Base-by-base conservation (phyloP, 2,888 invertebrate genomes). In the Laothoe populi region DNA sequence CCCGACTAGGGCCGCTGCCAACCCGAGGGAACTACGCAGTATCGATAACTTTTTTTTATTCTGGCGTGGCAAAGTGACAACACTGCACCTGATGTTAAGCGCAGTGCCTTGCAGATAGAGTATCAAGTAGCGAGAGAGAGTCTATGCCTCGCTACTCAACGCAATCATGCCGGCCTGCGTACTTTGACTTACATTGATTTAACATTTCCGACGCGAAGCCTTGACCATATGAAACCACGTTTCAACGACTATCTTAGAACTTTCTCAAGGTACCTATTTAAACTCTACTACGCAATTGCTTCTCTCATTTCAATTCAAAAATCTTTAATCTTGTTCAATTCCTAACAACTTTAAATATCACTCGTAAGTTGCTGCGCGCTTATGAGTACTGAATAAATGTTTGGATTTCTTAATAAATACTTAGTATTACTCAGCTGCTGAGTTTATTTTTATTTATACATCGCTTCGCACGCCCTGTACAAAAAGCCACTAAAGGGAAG, bases 1-100 rank as follows among this genome's bases (percentile, higher is more conserved):
- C 60, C 64, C 66, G 57, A 26, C 49, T 61, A 61, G 53, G 40
- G 53, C 26, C 40, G 53, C 3, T n/a, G 1, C 1, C 3, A 53
- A 31, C 42, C 42, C 31, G 13, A 24, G 31, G 53, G 60, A 61
- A 42, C 19, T 42, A 31, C 11, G 11, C 23, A 21, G 5, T 61
- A 53, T 61, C 60, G 60, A 61, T 53, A 42, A 13, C 13, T 40
- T 5, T 31, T n/a, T n/a, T n/a, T n/a, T n/a, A n/a, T n/a, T n/a
- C n/a, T n/a, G n/a, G n/a, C n/a, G n/a, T n/a, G n/a, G n/a, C n/a
- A n/a, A n/a, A n/a, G n/a, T n/a, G n/a, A n/a, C n/a, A n/a, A n/a
- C n/a, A n/a, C n/a, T n/a, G n/a, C n/a, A n/a, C n/a, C n/a, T n/a
- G n/a, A n/a, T n/a, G n/a, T n/a, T n/a, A n/a, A n/a, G n/a, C n/a